phyloP scores from a whole-genome alignment of 2,797 vertebrate genomes.

The Chrysocyon brachyurus region DNA sequence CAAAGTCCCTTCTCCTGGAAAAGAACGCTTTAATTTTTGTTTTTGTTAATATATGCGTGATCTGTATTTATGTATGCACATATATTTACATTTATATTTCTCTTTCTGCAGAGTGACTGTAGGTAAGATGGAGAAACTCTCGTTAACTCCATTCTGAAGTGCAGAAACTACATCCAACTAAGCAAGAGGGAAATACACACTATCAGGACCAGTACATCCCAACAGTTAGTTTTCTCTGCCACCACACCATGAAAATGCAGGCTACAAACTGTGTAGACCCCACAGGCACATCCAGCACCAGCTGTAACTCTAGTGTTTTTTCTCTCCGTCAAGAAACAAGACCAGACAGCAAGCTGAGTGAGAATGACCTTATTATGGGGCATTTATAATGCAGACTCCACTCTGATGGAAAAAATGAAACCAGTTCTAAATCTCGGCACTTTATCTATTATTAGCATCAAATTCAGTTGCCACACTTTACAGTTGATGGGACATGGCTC shows the following conservation, averaged over 20 bases:
- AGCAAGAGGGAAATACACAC: background rate
- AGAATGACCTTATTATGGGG: conserved; percentile 16
- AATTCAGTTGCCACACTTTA: background rate
- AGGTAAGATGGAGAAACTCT: background rate
- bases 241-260: background rate
- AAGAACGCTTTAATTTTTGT: background rate
- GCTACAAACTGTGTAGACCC: background rate
- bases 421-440: background rate
- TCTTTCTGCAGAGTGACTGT: background rate
- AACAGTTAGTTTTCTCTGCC: background rate
- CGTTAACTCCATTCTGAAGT: background rate
- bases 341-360: background rate
- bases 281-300: background rate
- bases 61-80: background rate
- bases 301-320: background rate
- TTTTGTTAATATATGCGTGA: conserved; percentile 29
- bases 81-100: background rate
- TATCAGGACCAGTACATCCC: background rate
- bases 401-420: conserved; percentile 20
- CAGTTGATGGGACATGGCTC: background rate
- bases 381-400: conserved; percentile 29
- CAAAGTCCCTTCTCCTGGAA: background rate
- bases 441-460: background rate
- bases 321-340: background rate
- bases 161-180: background rate